Evolutionary conservation across 1,140 invertebrate species (phyloP), one percentile per base, ranked within the genome.

Genomic region (Meloidogyne hapla): DNA sequence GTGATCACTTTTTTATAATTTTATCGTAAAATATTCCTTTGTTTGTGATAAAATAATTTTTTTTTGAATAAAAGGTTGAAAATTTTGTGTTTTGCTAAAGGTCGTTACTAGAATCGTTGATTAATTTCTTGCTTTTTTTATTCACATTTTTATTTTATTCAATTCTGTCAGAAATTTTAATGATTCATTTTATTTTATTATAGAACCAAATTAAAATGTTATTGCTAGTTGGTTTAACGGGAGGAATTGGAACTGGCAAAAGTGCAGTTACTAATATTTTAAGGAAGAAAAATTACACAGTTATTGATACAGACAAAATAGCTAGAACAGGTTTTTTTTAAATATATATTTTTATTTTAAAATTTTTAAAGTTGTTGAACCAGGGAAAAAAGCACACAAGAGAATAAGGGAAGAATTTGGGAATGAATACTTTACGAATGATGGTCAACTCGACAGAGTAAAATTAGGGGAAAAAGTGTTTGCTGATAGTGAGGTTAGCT

Each of bases 301-400:
- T 73, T 42, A 64, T 73, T 23, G 71, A 73, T 64, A 64, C 71
- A 21, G 71, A 73, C 42, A 64, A 73, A 73, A 73, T 73, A 38
- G 71, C 71, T 2, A 61, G 71, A 64, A 6, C 40, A 64, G 71
- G 71, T 73, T 26, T 15, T 18, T 12, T 12, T 18, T 15, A 13
- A 63, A 42, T 5, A 40, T 9, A 25, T 73, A 26, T 56, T 6
- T 56, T 65, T 28, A 23, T 0, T 23, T 48, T 26, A 25, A 21
- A 69, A 25, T 33, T 56, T 26, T 15, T 13, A 61, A 21, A 73
- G 71, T 73, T 23, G 71, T 73, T 56, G 48, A 73, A 33, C 71
- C 71, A 18, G 71, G 71, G 21, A 56, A 15, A 25, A 73, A 64
- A 18, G 71, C 71, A 2, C 64, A 73, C 23, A 64, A 65, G n/a